These are phyloP conservation scores for Synergus itoensis DNA, from an alignment of 2,888 invertebrate species.

Conservation along the genomic window DNA sequence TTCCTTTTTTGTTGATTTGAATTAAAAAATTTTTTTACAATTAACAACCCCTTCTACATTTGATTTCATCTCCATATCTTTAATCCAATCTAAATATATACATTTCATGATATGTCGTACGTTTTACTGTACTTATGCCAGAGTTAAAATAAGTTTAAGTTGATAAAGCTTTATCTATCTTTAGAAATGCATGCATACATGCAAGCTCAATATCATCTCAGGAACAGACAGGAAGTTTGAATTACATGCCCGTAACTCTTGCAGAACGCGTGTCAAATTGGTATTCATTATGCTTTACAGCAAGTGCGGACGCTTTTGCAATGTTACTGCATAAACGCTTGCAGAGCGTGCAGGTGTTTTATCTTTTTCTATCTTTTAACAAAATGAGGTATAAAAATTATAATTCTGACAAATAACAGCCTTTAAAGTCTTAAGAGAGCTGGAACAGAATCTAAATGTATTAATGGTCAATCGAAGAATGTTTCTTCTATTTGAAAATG, in stretches of 20 bases:
- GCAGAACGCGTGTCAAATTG: slow-evolving; percentile 55
- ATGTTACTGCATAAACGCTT: slow-evolving; percentile 41
- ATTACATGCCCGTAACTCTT: slow-evolving; percentile 47
- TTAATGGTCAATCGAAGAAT: no score
- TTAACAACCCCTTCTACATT: no score
- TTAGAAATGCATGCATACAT: neutral
- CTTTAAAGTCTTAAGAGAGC: neutral
- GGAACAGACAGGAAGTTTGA: slow-evolving; percentile 50
- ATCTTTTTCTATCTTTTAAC: neutral
- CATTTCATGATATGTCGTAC: no score
- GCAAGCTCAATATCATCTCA: slow-evolving; percentile 18
- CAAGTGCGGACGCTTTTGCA: slow-evolving; percentile 44
- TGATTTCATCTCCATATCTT: no score
- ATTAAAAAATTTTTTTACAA: no score
- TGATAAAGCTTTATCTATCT: neutral
- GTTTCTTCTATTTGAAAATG: no score
- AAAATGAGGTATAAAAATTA: neutral
- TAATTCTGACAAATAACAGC: slow-evolving; percentile 5
- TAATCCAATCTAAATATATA: no score
- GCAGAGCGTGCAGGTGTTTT: neutral
- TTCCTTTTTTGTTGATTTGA: no score
- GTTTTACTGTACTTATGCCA: no score
- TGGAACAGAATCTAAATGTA: neutral
- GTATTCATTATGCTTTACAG: slow-evolving; percentile 57
- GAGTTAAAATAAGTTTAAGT: neutral